A percentile compares a stretch with the other conserved stretches of the same genome.
Conservation (phyloP, 2,797 vertebrate species). For the Pygocentrus nattereri region DNA sequence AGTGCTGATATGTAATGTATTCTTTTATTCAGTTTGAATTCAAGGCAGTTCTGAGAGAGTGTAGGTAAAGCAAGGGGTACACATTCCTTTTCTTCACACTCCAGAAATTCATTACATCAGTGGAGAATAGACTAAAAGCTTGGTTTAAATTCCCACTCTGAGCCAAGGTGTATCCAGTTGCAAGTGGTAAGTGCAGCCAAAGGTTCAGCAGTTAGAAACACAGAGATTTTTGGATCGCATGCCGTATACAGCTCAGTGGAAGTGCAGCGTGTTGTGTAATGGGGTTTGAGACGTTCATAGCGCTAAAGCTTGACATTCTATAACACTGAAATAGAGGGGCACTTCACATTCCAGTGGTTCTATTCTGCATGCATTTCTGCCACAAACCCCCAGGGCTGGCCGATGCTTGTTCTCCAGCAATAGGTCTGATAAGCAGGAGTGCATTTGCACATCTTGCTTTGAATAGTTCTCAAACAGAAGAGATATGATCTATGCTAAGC, state of each 20-base stretch:
- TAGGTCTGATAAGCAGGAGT: not conserved
- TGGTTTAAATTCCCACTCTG: not conserved
- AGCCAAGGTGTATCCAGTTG: constrained; percentile 42
- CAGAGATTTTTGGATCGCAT: constrained; percentile 22
- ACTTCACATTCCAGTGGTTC: not conserved
- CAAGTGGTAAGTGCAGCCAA: constrained; percentile 50
- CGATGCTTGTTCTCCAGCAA: not conserved
- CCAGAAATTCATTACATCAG: constrained; percentile 4
- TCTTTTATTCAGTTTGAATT: not conserved
- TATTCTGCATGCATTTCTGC: constrained; percentile 27
- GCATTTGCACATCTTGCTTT: not conserved
- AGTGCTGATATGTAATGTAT: not conserved
- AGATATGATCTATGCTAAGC: not conserved
- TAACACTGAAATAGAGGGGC: not conserved
- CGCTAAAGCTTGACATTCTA: constrained; percentile 8
- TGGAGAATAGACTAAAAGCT: not conserved
- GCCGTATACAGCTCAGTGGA: not conserved
- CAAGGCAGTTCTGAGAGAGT: not conserved
- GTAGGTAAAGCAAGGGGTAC: not conserved
- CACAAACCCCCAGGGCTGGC: not conserved
- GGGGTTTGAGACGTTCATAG: not conserved
- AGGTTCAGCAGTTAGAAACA: constrained; percentile 18
- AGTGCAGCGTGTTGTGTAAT: constrained; percentile 17
- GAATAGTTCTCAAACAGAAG: not conserved
- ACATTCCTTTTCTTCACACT: not conserved